Percentiles rank a stretch among this genome's conserved stretches.
Conservation (phyloP, 2,113 vertebrate genomes). For the Leptobrachium ailaonicum region DNA sequence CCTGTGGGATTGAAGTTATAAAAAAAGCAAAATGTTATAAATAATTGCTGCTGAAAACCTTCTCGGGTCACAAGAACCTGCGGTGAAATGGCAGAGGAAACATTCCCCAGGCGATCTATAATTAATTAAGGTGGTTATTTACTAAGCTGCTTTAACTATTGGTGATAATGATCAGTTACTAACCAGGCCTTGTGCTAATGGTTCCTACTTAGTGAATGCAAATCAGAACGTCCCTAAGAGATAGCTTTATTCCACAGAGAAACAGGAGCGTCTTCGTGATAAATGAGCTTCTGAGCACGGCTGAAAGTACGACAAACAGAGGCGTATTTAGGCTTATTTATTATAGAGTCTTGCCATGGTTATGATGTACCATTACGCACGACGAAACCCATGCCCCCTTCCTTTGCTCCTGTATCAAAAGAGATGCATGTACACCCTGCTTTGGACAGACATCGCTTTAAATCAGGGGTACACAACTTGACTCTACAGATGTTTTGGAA, state of each 20-base stretch:
- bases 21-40: constrained; percentile 7
- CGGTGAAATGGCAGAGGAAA: neutral
- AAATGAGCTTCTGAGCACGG: neutral
- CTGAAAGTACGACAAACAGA: no score
- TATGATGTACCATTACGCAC: no score
- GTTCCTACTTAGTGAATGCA: neutral
- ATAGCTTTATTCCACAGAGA: neutral
- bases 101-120: constrained; percentile 15
- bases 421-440: no score
- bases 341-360: no score
- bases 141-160: constrained; percentile 26
- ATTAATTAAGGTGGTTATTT: constrained; percentile 31
- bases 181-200: constrained; percentile 24
- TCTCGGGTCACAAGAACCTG: neutral
- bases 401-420: no score
- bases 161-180: constrained; percentile 27
- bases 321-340: no score
- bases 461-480: no score
- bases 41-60: constrained; percentile 11
- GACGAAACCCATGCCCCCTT: no score
- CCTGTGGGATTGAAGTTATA: constrained; percentile 7
- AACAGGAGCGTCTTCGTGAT: neutral
- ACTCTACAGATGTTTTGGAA: no score
- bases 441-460: no score
- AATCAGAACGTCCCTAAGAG: neutral